Conservation (phyloP, 2,113 vertebrate genomes). For the Stigmatopora argus region DNA sequence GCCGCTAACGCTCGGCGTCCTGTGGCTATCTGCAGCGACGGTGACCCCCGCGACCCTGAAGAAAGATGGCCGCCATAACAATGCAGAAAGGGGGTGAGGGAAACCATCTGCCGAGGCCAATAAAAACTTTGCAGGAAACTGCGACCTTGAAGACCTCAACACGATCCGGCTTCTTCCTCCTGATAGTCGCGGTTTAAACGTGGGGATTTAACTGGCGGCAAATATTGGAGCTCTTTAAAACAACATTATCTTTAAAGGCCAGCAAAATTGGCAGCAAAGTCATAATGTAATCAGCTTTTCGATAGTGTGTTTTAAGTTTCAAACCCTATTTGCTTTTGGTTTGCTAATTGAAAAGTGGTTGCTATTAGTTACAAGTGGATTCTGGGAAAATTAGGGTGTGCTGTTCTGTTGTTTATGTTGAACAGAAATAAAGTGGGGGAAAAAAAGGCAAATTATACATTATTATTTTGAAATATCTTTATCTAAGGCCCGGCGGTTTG, state of each 20-base stretch:
- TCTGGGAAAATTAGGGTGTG: neutral
- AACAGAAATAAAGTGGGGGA: neutral
- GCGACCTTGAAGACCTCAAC: conserved; percentile 44
- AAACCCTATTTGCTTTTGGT: neutral
- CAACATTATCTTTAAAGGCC: neutral
- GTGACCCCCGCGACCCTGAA: conserved; percentile 55
- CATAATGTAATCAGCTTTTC: conserved; percentile 6
- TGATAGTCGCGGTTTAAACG: conserved; percentile 1
- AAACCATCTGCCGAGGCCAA: conserved; percentile 70
- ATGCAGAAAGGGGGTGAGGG: conserved; percentile 47
- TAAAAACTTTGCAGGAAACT: conserved; percentile 65
- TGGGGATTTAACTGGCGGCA: conserved; percentile 44
- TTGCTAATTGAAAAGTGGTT: neutral
- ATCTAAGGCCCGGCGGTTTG: neutral
- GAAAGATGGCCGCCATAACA: conserved; percentile 53
- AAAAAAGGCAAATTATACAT: neutral
- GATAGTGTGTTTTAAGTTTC: too few species aligned
- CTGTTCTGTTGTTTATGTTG: neutral
- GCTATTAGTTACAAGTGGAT: neutral
- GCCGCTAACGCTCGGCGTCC: conserved; percentile 53
- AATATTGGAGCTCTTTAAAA: conserved; percentile 8
- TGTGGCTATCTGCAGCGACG: conserved; percentile 46
- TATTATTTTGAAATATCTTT: too few species aligned
- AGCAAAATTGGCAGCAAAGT: conserved; percentile 4
- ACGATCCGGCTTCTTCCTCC: conserved; percentile 38